Percentiles rank a stretch among this genome's conserved stretches.
Conservation (phyloP, 2,888 invertebrate species). For the Cetonia aurata region DNA sequence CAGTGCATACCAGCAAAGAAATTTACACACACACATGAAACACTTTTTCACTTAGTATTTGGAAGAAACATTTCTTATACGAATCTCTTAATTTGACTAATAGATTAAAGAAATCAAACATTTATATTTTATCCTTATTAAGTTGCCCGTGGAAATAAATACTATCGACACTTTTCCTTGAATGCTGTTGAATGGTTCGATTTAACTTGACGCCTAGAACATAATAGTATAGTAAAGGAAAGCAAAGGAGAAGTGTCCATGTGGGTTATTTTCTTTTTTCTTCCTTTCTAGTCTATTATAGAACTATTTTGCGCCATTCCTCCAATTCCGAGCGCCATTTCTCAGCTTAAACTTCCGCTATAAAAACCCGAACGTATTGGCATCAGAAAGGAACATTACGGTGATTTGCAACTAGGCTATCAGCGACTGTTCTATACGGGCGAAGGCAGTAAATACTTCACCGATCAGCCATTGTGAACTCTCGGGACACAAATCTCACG, state of each 20-base stretch:
- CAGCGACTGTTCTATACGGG: conserved; percentile 59
- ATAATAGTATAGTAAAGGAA: neutral
- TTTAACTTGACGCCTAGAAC: conserved; percentile 3
- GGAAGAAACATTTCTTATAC: too few relatives aligned
- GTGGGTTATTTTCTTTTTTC: too few relatives aligned
- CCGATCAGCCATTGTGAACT: conserved; percentile 66
- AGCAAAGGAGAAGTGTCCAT: conserved; percentile 16
- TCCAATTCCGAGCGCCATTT: conserved; percentile 45
- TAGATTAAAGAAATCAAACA: too few relatives aligned
- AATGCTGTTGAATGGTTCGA: neutral
- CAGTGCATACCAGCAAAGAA: too few relatives aligned
- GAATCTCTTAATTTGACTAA: too few relatives aligned
- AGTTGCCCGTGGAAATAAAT: too few relatives aligned
- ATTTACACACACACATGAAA: too few relatives aligned
- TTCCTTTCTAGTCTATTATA: conserved; percentile 43
- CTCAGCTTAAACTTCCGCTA: conserved; percentile 48
- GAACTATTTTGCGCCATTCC: conserved; percentile 49
- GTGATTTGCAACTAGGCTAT: conserved; percentile 62
- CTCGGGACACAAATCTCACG: conserved; percentile 65
- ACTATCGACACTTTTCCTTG: too few relatives aligned
- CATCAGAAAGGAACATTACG: conserved; percentile 59
- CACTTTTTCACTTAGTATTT: too few relatives aligned
- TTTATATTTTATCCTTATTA: too few relatives aligned
- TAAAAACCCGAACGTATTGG: conserved; percentile 49
- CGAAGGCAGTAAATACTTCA: conserved; percentile 65